Evolutionary conservation across 2,888 invertebrate species (phyloP).

Genomic region (Chorisops tibialis): DNA sequence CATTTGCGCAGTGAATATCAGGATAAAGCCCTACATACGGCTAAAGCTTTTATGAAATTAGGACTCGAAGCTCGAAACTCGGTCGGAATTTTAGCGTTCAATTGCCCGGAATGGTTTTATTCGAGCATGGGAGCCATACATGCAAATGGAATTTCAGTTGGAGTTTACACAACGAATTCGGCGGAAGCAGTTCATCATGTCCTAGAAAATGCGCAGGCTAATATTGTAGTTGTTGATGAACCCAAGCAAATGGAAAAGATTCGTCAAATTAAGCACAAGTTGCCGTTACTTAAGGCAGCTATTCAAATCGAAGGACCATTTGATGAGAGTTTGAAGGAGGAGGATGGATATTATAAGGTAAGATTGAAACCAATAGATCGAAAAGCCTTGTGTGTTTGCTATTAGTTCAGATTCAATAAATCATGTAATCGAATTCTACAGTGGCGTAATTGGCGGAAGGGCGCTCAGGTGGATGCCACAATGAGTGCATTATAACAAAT

Average conservation of each 20-base stretch:
- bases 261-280: slow-evolving; percentile 60
- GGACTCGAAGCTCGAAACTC: slow-evolving; percentile 72
- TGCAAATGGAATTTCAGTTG: slow-evolving; percentile 80
- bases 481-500: no score
- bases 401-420: no score
- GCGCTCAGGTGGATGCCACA: no score
- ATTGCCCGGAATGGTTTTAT: slow-evolving; percentile 86
- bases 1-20: slow-evolving; percentile 68
- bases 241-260: slow-evolving; percentile 80
- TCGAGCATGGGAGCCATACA: slow-evolving; percentile 79
- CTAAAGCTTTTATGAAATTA: slow-evolving; percentile 76
- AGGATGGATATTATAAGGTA: slow-evolving; percentile 42
- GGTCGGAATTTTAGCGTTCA: slow-evolving; percentile 84
- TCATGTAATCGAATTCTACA: no score
- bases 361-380: no score
- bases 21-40: slow-evolving; percentile 65
- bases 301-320: slow-evolving; percentile 54
- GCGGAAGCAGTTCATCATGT: slow-evolving; percentile 79
- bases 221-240: slow-evolving; percentile 84
- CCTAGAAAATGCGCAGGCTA: slow-evolving; percentile 67
- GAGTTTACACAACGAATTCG: slow-evolving; percentile 88
- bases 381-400: no score
- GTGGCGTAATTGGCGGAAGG: no score
- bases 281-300: slow-evolving; percentile 74
- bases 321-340: slow-evolving; percentile 38